Evolutionary conservation across 2,888 invertebrate species (phyloP).

Genomic region (Andrena dorsata): DNA sequence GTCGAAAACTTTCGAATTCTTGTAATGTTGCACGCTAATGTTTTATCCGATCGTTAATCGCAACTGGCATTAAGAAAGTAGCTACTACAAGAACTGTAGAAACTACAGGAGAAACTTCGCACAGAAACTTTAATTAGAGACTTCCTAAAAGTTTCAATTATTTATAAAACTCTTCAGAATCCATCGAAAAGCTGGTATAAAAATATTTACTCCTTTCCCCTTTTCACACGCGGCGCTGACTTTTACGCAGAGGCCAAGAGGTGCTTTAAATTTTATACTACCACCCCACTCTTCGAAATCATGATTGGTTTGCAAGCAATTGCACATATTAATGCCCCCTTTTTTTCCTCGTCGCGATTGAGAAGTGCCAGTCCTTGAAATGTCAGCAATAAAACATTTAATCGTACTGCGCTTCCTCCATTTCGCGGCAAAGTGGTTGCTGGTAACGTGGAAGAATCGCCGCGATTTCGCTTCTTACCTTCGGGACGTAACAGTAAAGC

Average conservation of each 20-base stretch:
- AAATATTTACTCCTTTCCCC: background rate
- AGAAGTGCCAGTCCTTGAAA: background rate
- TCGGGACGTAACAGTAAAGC: constrained; percentile 97
- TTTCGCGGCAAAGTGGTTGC: background rate
- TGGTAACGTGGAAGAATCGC: no score
- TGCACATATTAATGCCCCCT: background rate
- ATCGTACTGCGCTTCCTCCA: background rate
- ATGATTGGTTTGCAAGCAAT: background rate
- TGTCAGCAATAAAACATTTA: background rate
- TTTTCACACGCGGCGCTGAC: background rate
- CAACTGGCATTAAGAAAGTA: no score
- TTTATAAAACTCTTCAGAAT: no score
- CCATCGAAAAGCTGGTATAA: background rate
- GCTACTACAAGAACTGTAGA: no score
- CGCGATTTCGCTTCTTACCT: constrained; percentile 86
- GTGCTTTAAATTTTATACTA: background rate
- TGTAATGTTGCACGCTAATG: no score
- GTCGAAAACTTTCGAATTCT: no score
- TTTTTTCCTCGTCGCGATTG: background rate
- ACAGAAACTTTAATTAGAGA: no score
- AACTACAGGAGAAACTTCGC: no score
- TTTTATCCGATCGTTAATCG: no score
- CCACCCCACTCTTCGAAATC: background rate
- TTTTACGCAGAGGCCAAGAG: background rate
- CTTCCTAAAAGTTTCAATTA: no score